Evolutionary conservation across 1,140 invertebrate species (phyloP).

Genomic region (Tetraneura akinire): DNA sequence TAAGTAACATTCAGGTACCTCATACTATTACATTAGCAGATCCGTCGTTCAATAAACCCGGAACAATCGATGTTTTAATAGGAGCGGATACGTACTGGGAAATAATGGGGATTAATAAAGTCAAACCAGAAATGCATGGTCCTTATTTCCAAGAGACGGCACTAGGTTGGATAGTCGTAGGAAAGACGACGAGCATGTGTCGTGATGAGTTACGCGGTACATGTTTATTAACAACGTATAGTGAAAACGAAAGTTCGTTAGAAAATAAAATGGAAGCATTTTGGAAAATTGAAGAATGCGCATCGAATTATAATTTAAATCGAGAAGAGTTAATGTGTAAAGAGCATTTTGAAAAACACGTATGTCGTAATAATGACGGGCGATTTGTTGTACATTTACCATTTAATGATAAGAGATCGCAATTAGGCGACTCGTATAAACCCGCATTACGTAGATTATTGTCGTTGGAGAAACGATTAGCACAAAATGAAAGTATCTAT

Average conservation of each 20-base stretch:
- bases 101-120: not conserved
- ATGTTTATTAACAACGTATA: not conserved
- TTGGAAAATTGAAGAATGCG: not conserved
- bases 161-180: constrained; percentile 31
- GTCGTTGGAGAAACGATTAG: constrained; percentile 27
- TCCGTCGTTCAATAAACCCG: not conserved
- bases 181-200: not conserved
- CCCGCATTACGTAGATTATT: constrained; percentile 10
- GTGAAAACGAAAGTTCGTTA: not conserved
- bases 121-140: not conserved
- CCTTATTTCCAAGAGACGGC: not conserved
- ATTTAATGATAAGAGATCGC: constrained; percentile 7
- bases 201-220: not conserved
- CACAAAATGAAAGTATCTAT: not conserved
- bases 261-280: constrained; percentile 19
- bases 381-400: constrained; percentile 51
- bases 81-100: constrained; percentile 3
- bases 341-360: constrained; percentile 30
- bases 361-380: constrained; percentile 5
- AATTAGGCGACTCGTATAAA: constrained; percentile 43
- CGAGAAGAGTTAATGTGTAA: constrained; percentile 34
- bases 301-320: not conserved
- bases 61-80: constrained; percentile 6
- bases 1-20: too few relatives aligned
- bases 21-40: too few relatives aligned